Evolutionary conservation across 1,140 invertebrate genomes (phyloP).

Genomic region (Drosophila nasuta): DNA sequence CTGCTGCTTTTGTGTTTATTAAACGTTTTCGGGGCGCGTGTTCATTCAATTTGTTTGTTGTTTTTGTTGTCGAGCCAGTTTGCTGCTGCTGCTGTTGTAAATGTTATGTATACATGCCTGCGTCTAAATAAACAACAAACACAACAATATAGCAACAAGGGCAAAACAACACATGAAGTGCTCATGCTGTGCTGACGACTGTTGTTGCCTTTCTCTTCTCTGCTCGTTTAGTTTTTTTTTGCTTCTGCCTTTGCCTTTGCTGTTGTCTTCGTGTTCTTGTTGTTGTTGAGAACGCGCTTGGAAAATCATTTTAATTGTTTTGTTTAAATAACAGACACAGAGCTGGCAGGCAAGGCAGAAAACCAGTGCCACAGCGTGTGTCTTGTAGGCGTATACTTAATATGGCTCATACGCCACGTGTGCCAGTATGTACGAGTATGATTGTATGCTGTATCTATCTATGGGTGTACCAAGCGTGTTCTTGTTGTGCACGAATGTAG

Average conservation of each 20-base stretch:
- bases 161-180: conserved; percentile 48
- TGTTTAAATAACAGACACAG: conserved; percentile 74
- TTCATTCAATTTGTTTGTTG: conserved; percentile 79
- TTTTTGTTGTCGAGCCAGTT: conserved; percentile 16
- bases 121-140: conserved; percentile 70
- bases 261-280: conserved; percentile 11
- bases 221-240: conserved; percentile 5
- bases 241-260: not conserved
- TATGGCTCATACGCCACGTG: conserved; percentile 53
- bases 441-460: not conserved
- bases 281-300: conserved; percentile 45
- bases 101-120: conserved; percentile 79
- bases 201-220: conserved; percentile 1
- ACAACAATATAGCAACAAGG: conserved; percentile 30
- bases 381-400: conserved; percentile 74
- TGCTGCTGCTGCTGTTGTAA: conserved; percentile 44
- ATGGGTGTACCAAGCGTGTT: not conserved
- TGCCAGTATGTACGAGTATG: conserved; percentile 12
- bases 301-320: conserved; percentile 81
- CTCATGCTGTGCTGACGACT: conserved; percentile 23
- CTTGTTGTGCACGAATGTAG: not conserved
- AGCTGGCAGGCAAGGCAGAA: conserved; percentile 14
- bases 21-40: conserved; percentile 78
- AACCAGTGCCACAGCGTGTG: conserved; percentile 32
- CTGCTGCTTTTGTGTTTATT: conserved; percentile 73